Evolutionary conservation across 1,140 invertebrate species (phyloP).

Genomic region (Plodia interpunctella): DNA sequence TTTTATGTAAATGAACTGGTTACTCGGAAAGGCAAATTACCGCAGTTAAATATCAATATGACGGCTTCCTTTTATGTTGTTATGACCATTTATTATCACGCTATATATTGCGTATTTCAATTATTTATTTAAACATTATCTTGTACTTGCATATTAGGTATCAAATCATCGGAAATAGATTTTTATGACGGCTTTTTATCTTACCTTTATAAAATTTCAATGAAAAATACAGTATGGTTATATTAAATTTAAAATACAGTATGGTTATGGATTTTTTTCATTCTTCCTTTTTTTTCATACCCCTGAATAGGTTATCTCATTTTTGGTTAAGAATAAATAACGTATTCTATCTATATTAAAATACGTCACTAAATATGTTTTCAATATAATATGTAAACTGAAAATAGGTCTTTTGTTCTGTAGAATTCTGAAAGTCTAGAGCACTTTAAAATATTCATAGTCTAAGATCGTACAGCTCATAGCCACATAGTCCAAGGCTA

Average conservation of each 20-base stretch:
- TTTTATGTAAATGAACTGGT: neutral
- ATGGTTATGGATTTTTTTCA: too few relatives aligned
- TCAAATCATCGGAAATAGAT: neutral
- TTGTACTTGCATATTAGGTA: neutral
- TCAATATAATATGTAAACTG: too few relatives aligned
- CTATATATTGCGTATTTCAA: neutral
- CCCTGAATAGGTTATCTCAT: too few relatives aligned
- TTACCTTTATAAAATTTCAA: too few relatives aligned
- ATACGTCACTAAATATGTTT: too few relatives aligned
- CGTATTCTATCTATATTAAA: too few relatives aligned
- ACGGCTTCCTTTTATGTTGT: neutral
- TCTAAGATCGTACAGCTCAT: slow-evolving; percentile 15
- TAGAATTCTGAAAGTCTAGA: neutral
- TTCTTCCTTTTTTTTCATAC: too few relatives aligned
- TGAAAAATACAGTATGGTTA: too few relatives aligned
- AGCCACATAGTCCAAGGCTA: slow-evolving; percentile 26
- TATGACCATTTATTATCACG: neutral
- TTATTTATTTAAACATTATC: neutral
- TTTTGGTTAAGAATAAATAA: too few relatives aligned
- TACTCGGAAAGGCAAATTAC: neutral
- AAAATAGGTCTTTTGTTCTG: too few relatives aligned
- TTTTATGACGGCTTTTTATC: too few relatives aligned
- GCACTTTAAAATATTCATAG: slow-evolving; percentile 21
- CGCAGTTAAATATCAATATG: neutral
- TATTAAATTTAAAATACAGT: too few relatives aligned